Evolutionary conservation across 2,888 invertebrate genomes (phyloP).

Genomic region (Himalopsyche anomala): DNA sequence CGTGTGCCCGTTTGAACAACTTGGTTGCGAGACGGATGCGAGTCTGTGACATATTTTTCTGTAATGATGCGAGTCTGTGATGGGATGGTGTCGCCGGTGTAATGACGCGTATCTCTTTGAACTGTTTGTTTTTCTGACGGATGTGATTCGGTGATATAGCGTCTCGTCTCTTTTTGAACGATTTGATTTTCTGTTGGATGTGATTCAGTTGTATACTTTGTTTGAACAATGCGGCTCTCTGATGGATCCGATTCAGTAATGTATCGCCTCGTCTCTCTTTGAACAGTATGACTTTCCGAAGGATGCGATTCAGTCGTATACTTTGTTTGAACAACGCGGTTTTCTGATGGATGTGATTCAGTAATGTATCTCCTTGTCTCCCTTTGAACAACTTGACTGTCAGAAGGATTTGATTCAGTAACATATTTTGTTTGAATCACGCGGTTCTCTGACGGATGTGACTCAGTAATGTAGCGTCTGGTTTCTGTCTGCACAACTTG

Average conservation of each 20-base stretch:
- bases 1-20: constrained; percentile 8
- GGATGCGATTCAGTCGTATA: background rate
- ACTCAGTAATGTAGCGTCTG: background rate
- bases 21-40: background rate
- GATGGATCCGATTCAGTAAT: constrained; percentile 7
- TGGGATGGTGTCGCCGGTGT: background rate
- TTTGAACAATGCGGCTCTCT: background rate
- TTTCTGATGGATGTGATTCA: background rate
- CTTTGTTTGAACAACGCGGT: background rate
- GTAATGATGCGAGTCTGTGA: background rate
- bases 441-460: background rate
- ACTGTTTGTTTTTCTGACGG: background rate
- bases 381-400: background rate
- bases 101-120: background rate
- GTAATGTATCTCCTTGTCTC: background rate
- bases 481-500: background rate
- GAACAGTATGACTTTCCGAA: background rate
- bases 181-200: background rate
- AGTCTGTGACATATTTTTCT: constrained; percentile 1
- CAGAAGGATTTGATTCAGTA: background rate
- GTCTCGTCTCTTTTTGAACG: constrained; percentile 1
- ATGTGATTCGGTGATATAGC: background rate
- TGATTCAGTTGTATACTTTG: background rate
- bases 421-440: background rate
- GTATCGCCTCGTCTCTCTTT: background rate